Base-by-base conservation (phyloP, 2,113 vertebrate species). In the Cyanocitta stelleri region DNA sequence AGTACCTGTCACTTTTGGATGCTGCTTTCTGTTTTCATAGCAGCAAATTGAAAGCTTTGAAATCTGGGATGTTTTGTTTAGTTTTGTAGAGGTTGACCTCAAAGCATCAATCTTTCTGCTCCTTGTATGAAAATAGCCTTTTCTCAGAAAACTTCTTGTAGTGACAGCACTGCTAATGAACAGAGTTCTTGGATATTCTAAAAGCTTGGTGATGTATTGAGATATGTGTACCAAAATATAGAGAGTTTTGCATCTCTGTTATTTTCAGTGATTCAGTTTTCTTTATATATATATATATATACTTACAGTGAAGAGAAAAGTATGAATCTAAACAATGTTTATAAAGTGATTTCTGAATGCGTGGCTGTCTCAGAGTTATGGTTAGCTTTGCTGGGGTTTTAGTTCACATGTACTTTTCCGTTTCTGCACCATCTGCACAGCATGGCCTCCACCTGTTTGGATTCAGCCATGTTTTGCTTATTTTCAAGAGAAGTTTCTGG, bases 1-100 rank as follows among this genome's bases (percentile, higher is more conserved):
- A 96, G 92, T 93, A 95, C 93, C 95, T 96, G 92, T 91, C 93
- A 95, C 89, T 97, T 96, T 95, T 96, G 95, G 92, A 94, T 95
- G 43, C 82, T 19, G 23, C 61, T 91, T 81, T 93, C 68, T 97
- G 84, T 96, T 96, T 97, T 95, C 89, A 43, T 93, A 83, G 81
- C 72, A 88, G 81, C 11, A 5, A 76, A 93, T 43, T 62, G 43
- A 91, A 94, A 93, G 80, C 93, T 96, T 97, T 97, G 95, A 97
- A 96, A 96, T 90, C 73, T 85, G 79, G 52, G 73, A 94, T 93
- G 80, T 95, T 96, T 94, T 85, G 69, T 91, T 96, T 92, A 73
- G 68, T 67, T 95, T 96, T 85, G 68, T 95, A 78, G 58, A 89
- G 64, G 59, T 27, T 93, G 91, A 89, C 93, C 94, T 93, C 92